Evolutionary conservation across 1,140 invertebrate species (phyloP).

Genomic region (Danaus plexippus): DNA sequence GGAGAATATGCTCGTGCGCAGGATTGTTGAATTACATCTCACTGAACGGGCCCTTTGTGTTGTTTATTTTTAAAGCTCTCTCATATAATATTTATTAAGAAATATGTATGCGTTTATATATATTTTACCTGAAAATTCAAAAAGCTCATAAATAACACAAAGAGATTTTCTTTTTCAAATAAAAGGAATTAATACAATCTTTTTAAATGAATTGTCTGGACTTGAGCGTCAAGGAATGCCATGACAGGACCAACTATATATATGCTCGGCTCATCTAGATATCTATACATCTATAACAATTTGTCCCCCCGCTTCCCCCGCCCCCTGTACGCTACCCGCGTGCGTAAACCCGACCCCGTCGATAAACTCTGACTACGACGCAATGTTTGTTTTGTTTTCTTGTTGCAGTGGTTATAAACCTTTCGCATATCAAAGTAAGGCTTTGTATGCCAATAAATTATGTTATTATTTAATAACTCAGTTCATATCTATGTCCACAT

Average conservation of each 20-base stretch:
- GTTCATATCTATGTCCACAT: too few species aligned
- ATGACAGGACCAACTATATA: not conserved
- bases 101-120: too few species aligned
- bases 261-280: conserved; percentile 18
- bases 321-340: conserved; percentile 43
- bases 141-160: too few species aligned
- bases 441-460: conserved; percentile 1
- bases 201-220: too few species aligned
- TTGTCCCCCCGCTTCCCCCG: conserved; percentile 22
- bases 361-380: conserved; percentile 50
- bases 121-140: too few species aligned
- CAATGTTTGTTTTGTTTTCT: conserved; percentile 38
- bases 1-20: conserved; percentile 33
- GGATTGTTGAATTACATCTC: conserved; percentile 3
- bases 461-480: too few species aligned
- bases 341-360: conserved; percentile 64
- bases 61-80: too few species aligned
- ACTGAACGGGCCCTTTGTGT: conserved; percentile 8
- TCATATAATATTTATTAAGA: too few species aligned
- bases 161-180: too few species aligned
- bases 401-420: conserved; percentile 24
- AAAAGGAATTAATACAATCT: too few species aligned
- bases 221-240: too few species aligned
- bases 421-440: conserved; percentile 12
- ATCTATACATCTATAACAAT: conserved; percentile 22